phyloP scores from a whole-genome alignment of 2,113 vertebrate genomes.

The Equus przewalskii region DNA sequence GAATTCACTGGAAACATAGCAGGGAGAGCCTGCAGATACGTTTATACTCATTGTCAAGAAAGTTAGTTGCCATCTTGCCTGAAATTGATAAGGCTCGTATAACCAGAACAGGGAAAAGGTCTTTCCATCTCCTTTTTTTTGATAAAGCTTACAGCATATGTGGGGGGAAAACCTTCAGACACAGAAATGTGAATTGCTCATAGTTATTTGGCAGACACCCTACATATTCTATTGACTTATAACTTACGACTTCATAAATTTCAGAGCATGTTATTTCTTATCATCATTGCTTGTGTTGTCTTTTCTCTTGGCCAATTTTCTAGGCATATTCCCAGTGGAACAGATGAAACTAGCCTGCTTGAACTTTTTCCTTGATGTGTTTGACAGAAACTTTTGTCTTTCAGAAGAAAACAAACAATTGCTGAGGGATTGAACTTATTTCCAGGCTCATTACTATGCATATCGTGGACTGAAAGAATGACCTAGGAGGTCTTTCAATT shows the following conservation, averaged over 20 bases:
- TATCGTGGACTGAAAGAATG: slow-evolving; percentile 60
- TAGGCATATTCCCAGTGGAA: slow-evolving; percentile 42
- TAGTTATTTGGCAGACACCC: slow-evolving; percentile 28
- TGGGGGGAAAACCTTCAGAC: background rate
- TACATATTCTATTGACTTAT: slow-evolving; percentile 7
- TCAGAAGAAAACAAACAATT: slow-evolving; percentile 71
- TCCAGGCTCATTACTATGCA: slow-evolving; percentile 71
- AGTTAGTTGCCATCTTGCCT: slow-evolving; percentile 16
- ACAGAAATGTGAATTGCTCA: background rate
- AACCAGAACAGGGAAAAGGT: background rate
- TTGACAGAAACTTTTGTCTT: slow-evolving; percentile 81
- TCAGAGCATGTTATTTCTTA: slow-evolving; percentile 64
- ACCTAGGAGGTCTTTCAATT: slow-evolving; percentile 59
- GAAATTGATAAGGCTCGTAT: background rate
- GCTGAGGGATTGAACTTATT: slow-evolving; percentile 44
- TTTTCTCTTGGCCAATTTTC: slow-evolving; percentile 76
- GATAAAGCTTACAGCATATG: background rate
- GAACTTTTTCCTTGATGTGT: slow-evolving; percentile 70
- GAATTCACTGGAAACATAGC: slow-evolving; percentile 56
- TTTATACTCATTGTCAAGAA: slow-evolving; percentile 38
- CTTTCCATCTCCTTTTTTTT: background rate
- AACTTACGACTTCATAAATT: slow-evolving; percentile 59
- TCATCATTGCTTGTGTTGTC: slow-evolving; percentile 49
- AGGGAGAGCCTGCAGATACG: background rate
- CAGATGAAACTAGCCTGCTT: slow-evolving; percentile 69